Evolutionary conservation across 2,113 vertebrate species (phyloP).

Genomic region (Ptyas mucosa): DNA sequence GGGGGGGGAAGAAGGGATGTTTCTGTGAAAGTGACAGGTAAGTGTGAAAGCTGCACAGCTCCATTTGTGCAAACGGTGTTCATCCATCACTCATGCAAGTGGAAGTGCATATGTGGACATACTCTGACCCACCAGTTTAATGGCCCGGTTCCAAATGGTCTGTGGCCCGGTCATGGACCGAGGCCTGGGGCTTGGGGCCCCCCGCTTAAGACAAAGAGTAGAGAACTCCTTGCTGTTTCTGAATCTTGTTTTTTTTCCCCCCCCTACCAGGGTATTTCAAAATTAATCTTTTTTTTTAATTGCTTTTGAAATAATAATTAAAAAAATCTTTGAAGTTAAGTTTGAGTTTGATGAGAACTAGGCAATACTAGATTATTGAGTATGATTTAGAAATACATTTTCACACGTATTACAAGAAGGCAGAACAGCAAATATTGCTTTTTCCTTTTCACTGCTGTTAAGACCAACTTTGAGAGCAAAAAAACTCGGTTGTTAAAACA

Average conservation of each 20-base stretch:
- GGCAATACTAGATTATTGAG: not conserved
- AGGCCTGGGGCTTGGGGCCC: too few relatives aligned
- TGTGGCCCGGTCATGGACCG: too few relatives aligned
- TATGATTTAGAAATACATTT: not conserved
- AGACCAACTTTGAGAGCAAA: not conserved
- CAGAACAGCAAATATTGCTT: not conserved
- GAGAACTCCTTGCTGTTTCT: not conserved
- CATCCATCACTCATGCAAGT: too few relatives aligned
- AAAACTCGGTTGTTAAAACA: not conserved
- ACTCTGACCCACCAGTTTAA: too few relatives aligned
- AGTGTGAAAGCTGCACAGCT: too few relatives aligned
- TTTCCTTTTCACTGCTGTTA: not conserved
- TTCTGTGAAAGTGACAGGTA: too few relatives aligned
- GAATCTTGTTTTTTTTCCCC: not conserved
- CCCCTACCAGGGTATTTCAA: not conserved
- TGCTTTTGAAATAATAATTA: not conserved
- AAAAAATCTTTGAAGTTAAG: not conserved
- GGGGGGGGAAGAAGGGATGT: too few relatives aligned
- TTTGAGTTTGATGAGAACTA: not conserved
- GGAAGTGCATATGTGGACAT: too few relatives aligned
- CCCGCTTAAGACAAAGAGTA: not conserved
- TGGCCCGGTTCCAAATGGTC: too few relatives aligned
- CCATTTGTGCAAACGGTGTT: too few relatives aligned
- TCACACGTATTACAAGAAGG: not conserved
- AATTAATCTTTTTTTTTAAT: not conserved